A percentile compares a stretch with the other conserved stretches of the same genome.
phyloP scores from a whole-genome alignment of 2,888 invertebrate genomes.

The Biston betularia region DNA sequence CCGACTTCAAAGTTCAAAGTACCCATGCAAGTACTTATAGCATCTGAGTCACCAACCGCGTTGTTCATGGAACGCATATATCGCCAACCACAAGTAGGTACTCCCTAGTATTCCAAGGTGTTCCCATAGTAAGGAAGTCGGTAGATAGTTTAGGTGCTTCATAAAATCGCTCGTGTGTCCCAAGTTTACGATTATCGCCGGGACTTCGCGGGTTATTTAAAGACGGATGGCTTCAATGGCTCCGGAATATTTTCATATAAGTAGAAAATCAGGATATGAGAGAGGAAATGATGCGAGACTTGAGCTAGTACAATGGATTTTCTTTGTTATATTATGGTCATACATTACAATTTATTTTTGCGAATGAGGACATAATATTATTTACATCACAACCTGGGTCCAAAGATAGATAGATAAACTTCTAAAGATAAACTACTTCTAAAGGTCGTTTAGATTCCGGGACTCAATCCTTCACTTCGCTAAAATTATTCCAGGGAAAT shows the following conservation, averaged over 20 bases:
- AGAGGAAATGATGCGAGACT: slow-evolving; percentile 44
- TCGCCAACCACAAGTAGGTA: slow-evolving; percentile 37
- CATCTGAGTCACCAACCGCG: slow-evolving; percentile 21
- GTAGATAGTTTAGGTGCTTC: slow-evolving; percentile 54
- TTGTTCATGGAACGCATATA: slow-evolving; percentile 45
- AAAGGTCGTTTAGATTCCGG: no score
- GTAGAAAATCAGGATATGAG: slow-evolving; percentile 45
- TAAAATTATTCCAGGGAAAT: no score
- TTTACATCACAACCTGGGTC: neutral
- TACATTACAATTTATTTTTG: slow-evolving; percentile 5
- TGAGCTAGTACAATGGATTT: slow-evolving; percentile 6
- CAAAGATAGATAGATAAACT: no score
- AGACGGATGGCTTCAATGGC: slow-evolving; percentile 51
- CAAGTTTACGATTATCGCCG: slow-evolving; percentile 64
- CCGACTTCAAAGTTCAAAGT: neutral
- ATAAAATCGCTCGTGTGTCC: slow-evolving; percentile 65
- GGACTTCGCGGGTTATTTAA: slow-evolving; percentile 54
- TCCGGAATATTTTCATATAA: slow-evolving; percentile 49
- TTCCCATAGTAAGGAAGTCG: slow-evolving; percentile 51
- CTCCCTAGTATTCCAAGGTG: slow-evolving; percentile 50
- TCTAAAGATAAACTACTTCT: no score
- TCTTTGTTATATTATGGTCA: slow-evolving; percentile 17
- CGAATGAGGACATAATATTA: neutral
- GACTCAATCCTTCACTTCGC: no score
- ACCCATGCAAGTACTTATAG: neutral